A percentile compares a stretch with the other conserved stretches of the same genome.
Evolutionary conservation across 2,113 vertebrate species (phyloP).

Genomic region (Macaca fascicularis): DNA sequence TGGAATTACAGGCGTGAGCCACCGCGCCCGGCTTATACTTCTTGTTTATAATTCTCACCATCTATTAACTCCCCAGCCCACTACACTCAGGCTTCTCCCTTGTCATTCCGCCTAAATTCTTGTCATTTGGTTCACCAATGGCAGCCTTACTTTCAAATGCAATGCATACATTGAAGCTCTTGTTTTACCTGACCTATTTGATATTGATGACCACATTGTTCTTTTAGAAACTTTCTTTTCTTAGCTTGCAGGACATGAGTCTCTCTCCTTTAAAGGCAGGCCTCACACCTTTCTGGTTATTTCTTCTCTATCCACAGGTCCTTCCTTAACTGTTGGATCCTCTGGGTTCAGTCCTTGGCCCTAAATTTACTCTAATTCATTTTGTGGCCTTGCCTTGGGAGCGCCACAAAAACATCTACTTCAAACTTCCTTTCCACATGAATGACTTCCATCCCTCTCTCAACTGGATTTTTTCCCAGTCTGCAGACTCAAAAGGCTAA

Average conservation of each 20-base stretch:
- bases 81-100: background rate
- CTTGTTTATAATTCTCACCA: background rate
- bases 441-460: constrained; percentile 43
- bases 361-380: background rate
- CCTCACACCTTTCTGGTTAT: background rate
- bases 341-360: background rate
- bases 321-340: background rate
- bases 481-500: constrained; percentile 19
- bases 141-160: constrained; percentile 32
- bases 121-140: background rate
- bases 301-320: background rate
- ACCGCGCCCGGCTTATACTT: background rate
- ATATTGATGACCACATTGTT: background rate
- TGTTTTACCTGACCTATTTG: constrained; percentile 11
- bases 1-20: no score
- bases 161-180: background rate
- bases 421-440: background rate
- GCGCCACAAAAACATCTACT: constrained; percentile 19
- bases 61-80: background rate
- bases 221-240: constrained; percentile 24
- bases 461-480: constrained; percentile 11
- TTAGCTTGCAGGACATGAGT: background rate
- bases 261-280: background rate
- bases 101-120: background rate
- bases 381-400: background rate